These are phyloP conservation scores for Theretra japonica DNA, from an alignment of 2,888 invertebrate species.

Conservation along the genomic window DNA sequence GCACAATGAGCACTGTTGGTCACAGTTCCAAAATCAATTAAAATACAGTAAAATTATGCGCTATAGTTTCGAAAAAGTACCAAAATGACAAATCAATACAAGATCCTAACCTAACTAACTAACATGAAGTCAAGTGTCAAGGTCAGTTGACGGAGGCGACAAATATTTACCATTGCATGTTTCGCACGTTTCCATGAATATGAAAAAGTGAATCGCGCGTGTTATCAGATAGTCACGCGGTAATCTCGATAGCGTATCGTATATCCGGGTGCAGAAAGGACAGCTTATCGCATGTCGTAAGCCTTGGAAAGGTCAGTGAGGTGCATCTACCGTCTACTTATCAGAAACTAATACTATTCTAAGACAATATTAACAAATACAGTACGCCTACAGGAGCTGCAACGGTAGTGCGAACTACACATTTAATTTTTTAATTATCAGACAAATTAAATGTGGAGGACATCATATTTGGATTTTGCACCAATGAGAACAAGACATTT, in stretches of 20 bases:
- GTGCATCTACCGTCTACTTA: neutral
- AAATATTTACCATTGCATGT: neutral
- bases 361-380: neutral
- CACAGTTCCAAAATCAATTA: too few relatives aligned
- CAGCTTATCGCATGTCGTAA: constrained; percentile 14
- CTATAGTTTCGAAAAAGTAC: too few relatives aligned
- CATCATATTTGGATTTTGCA: too few relatives aligned
- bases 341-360: neutral
- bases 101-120: too few relatives aligned
- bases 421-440: too few relatives aligned
- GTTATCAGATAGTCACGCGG: constrained; percentile 8
- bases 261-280: constrained; percentile 23
- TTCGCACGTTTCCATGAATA: neutral
- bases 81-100: too few relatives aligned
- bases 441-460: too few relatives aligned
- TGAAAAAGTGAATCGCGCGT: neutral
- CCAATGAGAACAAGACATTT: too few relatives aligned
- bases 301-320: neutral
- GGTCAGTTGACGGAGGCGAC: too few relatives aligned
- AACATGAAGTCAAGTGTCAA: too few relatives aligned
- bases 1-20: too few relatives aligned
- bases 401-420: neutral
- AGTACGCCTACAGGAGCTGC: neutral
- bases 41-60: too few relatives aligned
- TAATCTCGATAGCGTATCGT: constrained; percentile 18